Evolutionary conservation across 1,140 invertebrate genomes (phyloP).

Genomic region (Hyposmocoma kahamanoa): DNA sequence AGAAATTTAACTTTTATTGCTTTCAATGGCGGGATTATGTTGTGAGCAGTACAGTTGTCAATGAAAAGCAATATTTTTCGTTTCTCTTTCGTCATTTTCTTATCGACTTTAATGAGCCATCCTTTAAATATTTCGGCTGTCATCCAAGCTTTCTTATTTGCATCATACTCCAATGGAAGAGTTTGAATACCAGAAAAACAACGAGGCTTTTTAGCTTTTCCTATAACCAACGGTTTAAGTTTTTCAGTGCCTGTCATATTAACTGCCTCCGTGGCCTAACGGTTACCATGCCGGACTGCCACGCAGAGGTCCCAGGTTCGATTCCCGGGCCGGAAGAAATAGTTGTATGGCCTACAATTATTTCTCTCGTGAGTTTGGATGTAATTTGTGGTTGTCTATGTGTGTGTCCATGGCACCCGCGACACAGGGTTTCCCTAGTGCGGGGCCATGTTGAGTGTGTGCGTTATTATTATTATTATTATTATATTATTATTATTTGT

Average conservation of each 20-base stretch:
- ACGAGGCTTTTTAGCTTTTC: constrained; percentile 56
- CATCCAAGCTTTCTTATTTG: constrained; percentile 70
- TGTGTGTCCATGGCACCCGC: too few species aligned
- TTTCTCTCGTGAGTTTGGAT: too few species aligned
- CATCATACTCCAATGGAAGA: constrained; percentile 47
- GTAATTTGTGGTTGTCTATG: too few species aligned
- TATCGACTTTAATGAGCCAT: constrained; percentile 43
- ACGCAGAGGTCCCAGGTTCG: too few species aligned
- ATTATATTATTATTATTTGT: too few species aligned
- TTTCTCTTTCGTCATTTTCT: constrained; percentile 34
- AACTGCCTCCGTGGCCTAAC: too few species aligned
- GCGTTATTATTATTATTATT: too few species aligned
- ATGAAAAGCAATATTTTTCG: constrained; percentile 64
- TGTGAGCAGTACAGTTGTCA: constrained; percentile 61
- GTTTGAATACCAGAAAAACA: constrained; percentile 57
- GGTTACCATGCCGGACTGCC: too few species aligned
- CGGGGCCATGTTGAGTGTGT: too few species aligned
- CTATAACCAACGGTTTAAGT: constrained; percentile 32
- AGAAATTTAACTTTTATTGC: constrained; percentile 12
- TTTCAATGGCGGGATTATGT: background rate
- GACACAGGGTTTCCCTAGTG: too few species aligned
- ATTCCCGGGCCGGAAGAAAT: too few species aligned
- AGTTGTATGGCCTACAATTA: too few species aligned
- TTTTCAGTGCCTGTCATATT: constrained; percentile 41
- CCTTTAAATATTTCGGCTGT: constrained; percentile 44